phyloP scores from a whole-genome alignment of 2,113 vertebrate genomes.

The Archocentrus centrarchus region DNA sequence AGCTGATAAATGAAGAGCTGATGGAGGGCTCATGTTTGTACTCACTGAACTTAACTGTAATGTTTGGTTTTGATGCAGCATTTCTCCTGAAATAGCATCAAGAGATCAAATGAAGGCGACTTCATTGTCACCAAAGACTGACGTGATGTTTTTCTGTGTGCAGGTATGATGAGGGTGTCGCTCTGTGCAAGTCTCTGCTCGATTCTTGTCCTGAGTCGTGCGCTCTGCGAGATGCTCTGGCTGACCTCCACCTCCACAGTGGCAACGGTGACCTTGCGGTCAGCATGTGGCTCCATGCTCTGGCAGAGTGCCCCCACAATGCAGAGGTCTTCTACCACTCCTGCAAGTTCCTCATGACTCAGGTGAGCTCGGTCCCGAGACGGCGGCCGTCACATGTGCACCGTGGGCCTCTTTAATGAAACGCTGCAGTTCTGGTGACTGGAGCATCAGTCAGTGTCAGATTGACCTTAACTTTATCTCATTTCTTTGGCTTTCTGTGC shows the following conservation, averaged over 20 bases:
- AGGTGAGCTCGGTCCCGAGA: conserved; percentile 79
- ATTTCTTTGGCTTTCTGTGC: not conserved
- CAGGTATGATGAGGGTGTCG: conserved; percentile 85
- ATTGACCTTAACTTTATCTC: too few species aligned
- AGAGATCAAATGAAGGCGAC: too few species aligned
- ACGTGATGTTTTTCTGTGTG: not conserved
- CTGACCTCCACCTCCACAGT: conserved; percentile 81
- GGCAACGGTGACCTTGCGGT: conserved; percentile 78
- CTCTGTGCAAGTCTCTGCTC: conserved; percentile 85
- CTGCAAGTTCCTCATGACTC: conserved; percentile 88
- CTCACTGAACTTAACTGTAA: too few species aligned
- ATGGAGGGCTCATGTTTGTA: too few species aligned
- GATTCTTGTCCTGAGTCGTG: conserved; percentile 83
- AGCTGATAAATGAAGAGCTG: too few species aligned
- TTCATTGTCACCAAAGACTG: too few species aligned
- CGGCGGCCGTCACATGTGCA: not conserved
- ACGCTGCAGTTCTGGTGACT: too few species aligned
- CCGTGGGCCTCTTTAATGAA: too few species aligned
- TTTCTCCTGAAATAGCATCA: too few species aligned
- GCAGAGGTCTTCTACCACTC: conserved; percentile 88
- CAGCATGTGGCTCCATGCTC: conserved; percentile 85
- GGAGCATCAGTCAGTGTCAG: too few species aligned
- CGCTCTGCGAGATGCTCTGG: conserved; percentile 84
- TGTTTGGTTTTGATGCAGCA: too few species aligned
- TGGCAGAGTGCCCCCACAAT: conserved; percentile 85